phyloP scores from a whole-genome alignment of 2,888 invertebrate genomes.

The Onthophagus sagittarius region DNA sequence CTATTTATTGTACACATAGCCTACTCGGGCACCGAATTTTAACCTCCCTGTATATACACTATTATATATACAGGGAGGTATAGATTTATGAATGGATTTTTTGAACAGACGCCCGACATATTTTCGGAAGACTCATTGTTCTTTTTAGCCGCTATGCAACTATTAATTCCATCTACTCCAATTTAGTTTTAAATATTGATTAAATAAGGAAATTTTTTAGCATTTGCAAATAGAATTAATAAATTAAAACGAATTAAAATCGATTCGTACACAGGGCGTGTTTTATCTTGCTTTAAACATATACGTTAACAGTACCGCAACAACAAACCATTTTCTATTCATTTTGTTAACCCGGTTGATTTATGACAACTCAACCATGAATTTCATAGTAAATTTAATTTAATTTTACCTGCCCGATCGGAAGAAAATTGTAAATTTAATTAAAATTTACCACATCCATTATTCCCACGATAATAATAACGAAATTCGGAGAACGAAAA shows the following conservation, averaged over 20 bases:
- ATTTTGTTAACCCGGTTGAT: background rate
- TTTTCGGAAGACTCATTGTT: too few species aligned
- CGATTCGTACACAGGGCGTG: background rate
- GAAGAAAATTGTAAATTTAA: background rate
- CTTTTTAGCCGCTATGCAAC: too few species aligned
- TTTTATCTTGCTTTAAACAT: background rate
- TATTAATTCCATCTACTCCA: too few species aligned
- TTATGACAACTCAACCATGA: background rate
- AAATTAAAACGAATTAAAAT: background rate
- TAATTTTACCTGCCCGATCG: background rate
- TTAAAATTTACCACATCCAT: background rate
- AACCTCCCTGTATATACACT: too few species aligned
- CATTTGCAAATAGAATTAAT: too few species aligned
- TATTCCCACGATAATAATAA: background rate
- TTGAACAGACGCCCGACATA: too few species aligned
- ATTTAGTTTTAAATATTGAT: too few species aligned
- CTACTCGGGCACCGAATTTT: too few species aligned
- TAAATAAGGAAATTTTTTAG: too few species aligned
- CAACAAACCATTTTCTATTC: background rate
- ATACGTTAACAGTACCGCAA: background rate
- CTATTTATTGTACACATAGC: too few species aligned
- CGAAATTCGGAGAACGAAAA: background rate
- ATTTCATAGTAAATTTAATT: background rate
- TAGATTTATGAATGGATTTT: too few species aligned
- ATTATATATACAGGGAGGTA: too few species aligned